Evolutionary conservation across 2,113 vertebrate genomes (phyloP).

Genomic region (Anseranas semipalmata): DNA sequence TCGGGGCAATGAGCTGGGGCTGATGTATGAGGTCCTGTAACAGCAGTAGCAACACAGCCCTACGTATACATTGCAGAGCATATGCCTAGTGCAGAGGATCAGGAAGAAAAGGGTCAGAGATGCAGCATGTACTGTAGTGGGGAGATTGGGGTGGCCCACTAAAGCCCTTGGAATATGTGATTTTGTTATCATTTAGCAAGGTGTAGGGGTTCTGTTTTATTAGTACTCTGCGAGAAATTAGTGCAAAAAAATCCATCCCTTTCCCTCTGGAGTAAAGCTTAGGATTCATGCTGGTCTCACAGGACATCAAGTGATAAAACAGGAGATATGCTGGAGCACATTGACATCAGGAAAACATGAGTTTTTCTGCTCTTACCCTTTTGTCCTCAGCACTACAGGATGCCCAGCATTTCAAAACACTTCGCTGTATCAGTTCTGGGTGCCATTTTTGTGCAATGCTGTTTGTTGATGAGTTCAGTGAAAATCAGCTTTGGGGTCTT

Average conservation of each 20-base stretch:
- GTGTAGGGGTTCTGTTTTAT: background rate
- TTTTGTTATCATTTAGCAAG: background rate
- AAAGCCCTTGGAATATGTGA: background rate
- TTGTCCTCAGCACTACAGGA: background rate
- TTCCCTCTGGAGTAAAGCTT: background rate
- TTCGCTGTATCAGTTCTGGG: background rate
- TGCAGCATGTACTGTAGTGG: fast-evolving
- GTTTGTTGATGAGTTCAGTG: background rate
- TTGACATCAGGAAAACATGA: background rate
- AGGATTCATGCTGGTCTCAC: background rate
- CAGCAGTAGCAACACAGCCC: background rate
- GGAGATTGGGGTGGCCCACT: background rate
- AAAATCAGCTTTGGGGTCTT: background rate
- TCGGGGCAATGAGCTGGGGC: background rate
- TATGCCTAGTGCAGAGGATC: background rate
- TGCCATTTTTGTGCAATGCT: background rate
- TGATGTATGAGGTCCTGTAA: background rate
- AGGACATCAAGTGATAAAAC: background rate
- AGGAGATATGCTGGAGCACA: background rate
- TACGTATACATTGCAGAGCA: background rate
- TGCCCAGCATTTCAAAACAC: background rate
- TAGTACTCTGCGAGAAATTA: background rate
- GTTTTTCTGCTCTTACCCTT: background rate
- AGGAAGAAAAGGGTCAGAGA: background rate
- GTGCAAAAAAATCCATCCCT: background rate